Percentiles rank a stretch among this genome's conserved stretches.
Evolutionary conservation across 2,113 vertebrate genomes (phyloP).

Genomic region (Lampris megalopsis): DNA sequence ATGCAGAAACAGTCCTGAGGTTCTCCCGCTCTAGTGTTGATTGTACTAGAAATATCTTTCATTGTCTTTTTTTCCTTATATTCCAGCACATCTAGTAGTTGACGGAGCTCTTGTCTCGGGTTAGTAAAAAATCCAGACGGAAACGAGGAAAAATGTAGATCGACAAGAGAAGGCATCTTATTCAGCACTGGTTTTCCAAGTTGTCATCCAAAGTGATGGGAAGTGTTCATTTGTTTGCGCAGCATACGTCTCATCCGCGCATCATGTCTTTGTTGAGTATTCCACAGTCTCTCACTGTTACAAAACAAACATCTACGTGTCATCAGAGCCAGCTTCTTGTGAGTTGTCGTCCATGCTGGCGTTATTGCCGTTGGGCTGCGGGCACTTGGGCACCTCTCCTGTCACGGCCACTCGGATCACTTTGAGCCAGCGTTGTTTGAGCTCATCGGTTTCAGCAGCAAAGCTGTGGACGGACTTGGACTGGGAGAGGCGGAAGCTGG

Average conservation of each 20-base stretch:
- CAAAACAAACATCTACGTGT: slow-evolving; percentile 54
- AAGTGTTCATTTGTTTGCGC: neutral
- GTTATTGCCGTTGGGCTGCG: slow-evolving; percentile 45
- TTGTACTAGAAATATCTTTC: slow-evolving; percentile 49
- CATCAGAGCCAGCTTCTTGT: slow-evolving; percentile 66
- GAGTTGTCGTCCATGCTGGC: slow-evolving; percentile 39
- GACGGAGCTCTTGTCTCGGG: neutral
- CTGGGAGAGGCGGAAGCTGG: slow-evolving; percentile 93
- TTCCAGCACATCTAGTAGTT: slow-evolving; percentile 59
- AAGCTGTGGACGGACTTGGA: slow-evolving; percentile 96
- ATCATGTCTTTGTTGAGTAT: neutral
- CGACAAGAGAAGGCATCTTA: slow-evolving; percentile 49
- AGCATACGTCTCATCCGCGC: slow-evolving; percentile 7
- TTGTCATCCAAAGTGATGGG: slow-evolving; percentile 6
- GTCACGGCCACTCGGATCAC: slow-evolving; percentile 91
- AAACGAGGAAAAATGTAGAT: slow-evolving; percentile 4
- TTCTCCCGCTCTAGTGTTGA: slow-evolving; percentile 67
- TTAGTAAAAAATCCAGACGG: slow-evolving; percentile 34
- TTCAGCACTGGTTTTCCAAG: slow-evolving; percentile 59
- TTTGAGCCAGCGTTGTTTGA: slow-evolving; percentile 95
- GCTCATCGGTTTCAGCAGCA: slow-evolving; percentile 91
- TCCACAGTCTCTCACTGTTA: neutral
- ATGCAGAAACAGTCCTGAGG: slow-evolving; percentile 25
- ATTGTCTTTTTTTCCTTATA: slow-evolving; percentile 4
- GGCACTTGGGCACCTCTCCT: slow-evolving; percentile 84